Evolutionary conservation across 1,140 invertebrate species (phyloP).

Genomic region (Scaptomyza hsui): DNA sequence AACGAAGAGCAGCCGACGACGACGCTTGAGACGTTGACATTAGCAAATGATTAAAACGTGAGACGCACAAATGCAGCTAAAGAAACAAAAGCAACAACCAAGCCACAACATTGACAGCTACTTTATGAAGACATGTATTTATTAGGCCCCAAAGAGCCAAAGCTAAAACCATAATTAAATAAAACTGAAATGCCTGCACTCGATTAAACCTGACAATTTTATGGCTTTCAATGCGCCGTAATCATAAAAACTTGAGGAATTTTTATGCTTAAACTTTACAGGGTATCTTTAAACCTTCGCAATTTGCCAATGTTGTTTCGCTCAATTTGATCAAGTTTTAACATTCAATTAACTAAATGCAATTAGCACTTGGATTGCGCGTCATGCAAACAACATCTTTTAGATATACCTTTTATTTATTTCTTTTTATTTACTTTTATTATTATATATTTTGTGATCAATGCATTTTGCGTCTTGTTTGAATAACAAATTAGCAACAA

Average conservation of each 20-base stretch:
- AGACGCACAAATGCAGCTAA: constrained; percentile 45
- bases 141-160: constrained; percentile 11
- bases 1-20: constrained; percentile 49
- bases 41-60: constrained; percentile 56
- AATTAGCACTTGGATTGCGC: constrained; percentile 72
- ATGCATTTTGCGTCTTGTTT: constrained; percentile 68
- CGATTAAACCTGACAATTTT: constrained; percentile 49
- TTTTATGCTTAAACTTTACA: neutral
- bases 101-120: constrained; percentile 25
- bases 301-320: constrained; percentile 33
- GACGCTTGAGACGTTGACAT: constrained; percentile 57
- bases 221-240: constrained; percentile 9
- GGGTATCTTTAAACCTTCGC: neutral
- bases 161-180: constrained; percentile 42
- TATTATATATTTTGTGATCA: constrained; percentile 35
- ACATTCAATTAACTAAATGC: constrained; percentile 71
- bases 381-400: constrained; percentile 46
- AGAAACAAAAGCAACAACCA: constrained; percentile 12
- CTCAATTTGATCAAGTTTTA: constrained; percentile 71
- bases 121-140: constrained; percentile 36
- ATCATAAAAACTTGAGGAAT: neutral
- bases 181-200: constrained; percentile 38
- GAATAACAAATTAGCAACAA: constrained; percentile 79
- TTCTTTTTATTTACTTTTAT: constrained; percentile 41
- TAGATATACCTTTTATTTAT: constrained; percentile 17